Conservation (phyloP, 2,113 vertebrate genomes). For the Tenrec ecaudatus region DNA sequence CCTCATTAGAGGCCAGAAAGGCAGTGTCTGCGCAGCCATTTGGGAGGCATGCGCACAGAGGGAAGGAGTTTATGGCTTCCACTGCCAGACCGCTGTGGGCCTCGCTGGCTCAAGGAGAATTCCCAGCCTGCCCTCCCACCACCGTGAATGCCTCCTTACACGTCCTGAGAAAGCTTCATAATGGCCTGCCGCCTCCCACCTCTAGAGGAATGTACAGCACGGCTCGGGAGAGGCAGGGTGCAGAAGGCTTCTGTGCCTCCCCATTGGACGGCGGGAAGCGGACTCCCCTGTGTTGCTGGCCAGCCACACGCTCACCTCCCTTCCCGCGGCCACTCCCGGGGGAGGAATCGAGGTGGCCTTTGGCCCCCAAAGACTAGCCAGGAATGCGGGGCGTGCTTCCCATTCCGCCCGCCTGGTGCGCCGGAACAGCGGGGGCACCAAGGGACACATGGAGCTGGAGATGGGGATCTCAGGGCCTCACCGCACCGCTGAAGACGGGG, state of each 20-base stretch:
- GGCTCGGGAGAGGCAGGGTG: slow-evolving; percentile 79
- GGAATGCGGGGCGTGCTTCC: slow-evolving; percentile 75
- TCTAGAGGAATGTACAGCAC: slow-evolving; percentile 84
- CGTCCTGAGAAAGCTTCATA: slow-evolving; percentile 86
- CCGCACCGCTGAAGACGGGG: not conserved
- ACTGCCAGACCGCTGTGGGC: slow-evolving; percentile 82
- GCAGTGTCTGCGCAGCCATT: slow-evolving; percentile 9
- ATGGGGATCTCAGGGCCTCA: not conserved
- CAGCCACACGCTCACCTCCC: slow-evolving; percentile 78
- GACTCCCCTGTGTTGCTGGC: slow-evolving; percentile 80
- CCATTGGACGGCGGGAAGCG: slow-evolving; percentile 79
- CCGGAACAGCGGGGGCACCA: not conserved
- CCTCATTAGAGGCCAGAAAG: not conserved
- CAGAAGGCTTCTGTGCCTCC: slow-evolving; percentile 59
- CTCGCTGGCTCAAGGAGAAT: slow-evolving; percentile 85
- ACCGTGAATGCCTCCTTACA: slow-evolving; percentile 86
- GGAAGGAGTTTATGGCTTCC: slow-evolving; percentile 58
- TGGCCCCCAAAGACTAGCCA: slow-evolving; percentile 65
- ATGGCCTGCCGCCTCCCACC: slow-evolving; percentile 87
- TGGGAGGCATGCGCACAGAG: slow-evolving; percentile 8
- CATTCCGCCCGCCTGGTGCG: not conserved
- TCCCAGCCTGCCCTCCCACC: slow-evolving; percentile 84
- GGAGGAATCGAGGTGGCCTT: slow-evolving; percentile 83
- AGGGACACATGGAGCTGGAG: not conserved
- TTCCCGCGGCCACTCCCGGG: slow-evolving; percentile 72